These are phyloP conservation scores for Aurelia sp. DNA, from an alignment of 30 jellyfish, hydroid and myxozoan species.

Conservation along the genomic window DNA sequence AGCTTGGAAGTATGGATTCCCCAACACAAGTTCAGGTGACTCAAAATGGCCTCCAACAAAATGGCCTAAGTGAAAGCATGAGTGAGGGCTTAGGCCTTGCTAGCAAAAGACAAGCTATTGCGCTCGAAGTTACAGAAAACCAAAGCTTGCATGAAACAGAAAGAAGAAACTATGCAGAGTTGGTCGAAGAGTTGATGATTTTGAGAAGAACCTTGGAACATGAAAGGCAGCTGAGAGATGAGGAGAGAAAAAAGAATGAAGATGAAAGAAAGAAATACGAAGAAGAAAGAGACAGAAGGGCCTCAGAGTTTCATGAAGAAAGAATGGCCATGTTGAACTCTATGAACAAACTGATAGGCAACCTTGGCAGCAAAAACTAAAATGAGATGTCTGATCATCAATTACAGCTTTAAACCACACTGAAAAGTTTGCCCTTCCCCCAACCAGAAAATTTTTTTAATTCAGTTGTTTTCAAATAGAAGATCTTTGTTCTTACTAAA, in stretches of 20 bases:
- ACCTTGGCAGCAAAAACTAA: conserved; percentile 41
- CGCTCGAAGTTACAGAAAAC: conserved; percentile 15
- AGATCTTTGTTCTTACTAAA: too few relatives aligned
- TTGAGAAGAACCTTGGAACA: conserved; percentile 55
- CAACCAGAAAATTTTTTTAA: too few relatives aligned
- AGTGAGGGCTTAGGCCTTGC: background rate
- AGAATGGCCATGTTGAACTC: conserved; percentile 78
- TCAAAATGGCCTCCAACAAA: conserved; percentile 21
- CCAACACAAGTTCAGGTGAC: conserved; percentile 34
- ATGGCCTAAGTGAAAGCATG: conserved; percentile 43
- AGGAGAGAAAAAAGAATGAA: conserved; percentile 60
- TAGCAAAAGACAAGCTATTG: conserved; percentile 8
- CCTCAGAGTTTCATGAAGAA: conserved; percentile 73
- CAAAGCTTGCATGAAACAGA: conserved; percentile 6
- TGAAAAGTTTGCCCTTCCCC: too few relatives aligned
- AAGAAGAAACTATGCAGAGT: conserved; percentile 27
- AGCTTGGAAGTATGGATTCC: background rate
- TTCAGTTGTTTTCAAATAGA: too few relatives aligned
- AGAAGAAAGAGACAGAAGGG: conserved; percentile 74
- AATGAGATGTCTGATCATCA: background rate
- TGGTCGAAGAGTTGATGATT: conserved; percentile 44
- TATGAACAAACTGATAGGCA: conserved; percentile 61
- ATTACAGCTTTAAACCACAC: too few relatives aligned
- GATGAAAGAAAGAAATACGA: conserved; percentile 61
- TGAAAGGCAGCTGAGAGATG: conserved; percentile 61